Base-by-base conservation (phyloP, 2,888 invertebrate species). In the Diploptera punctata region DNA sequence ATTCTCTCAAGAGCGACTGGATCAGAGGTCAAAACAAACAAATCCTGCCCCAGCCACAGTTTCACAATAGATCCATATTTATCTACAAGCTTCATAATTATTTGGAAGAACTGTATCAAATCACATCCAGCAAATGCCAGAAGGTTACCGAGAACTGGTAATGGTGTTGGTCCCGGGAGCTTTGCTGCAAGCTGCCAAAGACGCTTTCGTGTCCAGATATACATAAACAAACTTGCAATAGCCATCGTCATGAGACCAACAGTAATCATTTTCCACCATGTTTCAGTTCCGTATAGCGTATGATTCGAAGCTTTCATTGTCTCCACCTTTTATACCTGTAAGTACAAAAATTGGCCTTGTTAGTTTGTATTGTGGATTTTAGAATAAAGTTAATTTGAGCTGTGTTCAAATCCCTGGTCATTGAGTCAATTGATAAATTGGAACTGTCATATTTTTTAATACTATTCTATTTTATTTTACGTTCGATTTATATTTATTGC, bases 111-210 rank as follows among this genome's bases (percentile, higher is more conserved):
- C 31, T 61, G 60, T 13, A 60, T 21, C 1, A 61, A 31, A 21
- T 60, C 65, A 29, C 70, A 33, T 3, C 61, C 68, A 5, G 68
- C 54, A 26, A 72, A 49, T 2, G 62, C 47, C 5, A 68, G 52
- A 0, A 60, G 33, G 18, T 68, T 68, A 0, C 72, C 72, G 3
- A 72, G 21, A 1, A 72, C 16, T 1, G 72, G 72, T 13, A 67
- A 3, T 0, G 67, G 57, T 1, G 47, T 61, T 3, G 72, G 72
- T 16, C 72, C 72, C 0, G 72, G 72, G 1, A 72, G 19, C 31
- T 57, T 61, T 3, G 60, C 18, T 4, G 68, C 61, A 10, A 72
- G 68, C n/a, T 47, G 43, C 43, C 57, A 68, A 24, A 49, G 52
- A n/a, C 72, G 68, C 18, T 68, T 47, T 2, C 33, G 44, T 13